Conservation (phyloP, 2,113 vertebrate species). For the Scartelaos histophorus region DNA sequence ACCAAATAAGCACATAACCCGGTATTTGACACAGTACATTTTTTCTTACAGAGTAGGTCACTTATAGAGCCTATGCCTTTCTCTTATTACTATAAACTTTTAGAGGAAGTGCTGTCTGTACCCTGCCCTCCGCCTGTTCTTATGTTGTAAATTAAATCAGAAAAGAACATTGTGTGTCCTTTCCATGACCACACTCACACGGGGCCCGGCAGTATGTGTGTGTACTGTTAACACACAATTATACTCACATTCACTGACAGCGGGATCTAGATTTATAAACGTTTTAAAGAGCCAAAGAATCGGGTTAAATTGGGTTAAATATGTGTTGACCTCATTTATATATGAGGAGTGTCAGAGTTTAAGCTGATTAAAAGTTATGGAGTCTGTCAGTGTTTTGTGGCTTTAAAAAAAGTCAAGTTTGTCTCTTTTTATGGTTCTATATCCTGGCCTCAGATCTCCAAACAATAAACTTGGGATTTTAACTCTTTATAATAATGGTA, state of each 20-base stretch:
- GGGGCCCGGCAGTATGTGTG: not conserved
- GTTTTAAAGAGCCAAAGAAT: not conserved
- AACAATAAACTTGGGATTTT: too few species aligned
- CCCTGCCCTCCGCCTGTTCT: constrained; percentile 1
- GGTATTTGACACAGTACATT: too few species aligned
- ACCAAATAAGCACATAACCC: not conserved
- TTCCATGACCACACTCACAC: constrained; percentile 4
- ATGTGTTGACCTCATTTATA: not conserved
- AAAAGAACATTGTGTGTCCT: constrained; percentile 11
- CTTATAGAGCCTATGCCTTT: not conserved
- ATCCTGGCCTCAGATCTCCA: too few species aligned
- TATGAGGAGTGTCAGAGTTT: too few species aligned
- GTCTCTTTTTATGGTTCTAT: too few species aligned
- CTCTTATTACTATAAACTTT: not conserved
- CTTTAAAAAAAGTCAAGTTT: too few species aligned
- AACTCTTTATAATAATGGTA: too few species aligned
- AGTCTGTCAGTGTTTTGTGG: too few species aligned
- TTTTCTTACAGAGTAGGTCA: too few species aligned
- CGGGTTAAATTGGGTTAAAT: not conserved
- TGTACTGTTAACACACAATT: not conserved
- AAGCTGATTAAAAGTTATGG: not conserved
- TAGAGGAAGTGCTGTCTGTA: not conserved
- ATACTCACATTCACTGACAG: not conserved
- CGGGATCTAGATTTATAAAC: not conserved
- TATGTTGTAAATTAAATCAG: constrained; percentile 10